A percentile compares a stretch with the other conserved stretches of the same genome.
Evolutionary conservation across 2,113 vertebrate species (phyloP).

Genomic region (Rostratula benghalensis): DNA sequence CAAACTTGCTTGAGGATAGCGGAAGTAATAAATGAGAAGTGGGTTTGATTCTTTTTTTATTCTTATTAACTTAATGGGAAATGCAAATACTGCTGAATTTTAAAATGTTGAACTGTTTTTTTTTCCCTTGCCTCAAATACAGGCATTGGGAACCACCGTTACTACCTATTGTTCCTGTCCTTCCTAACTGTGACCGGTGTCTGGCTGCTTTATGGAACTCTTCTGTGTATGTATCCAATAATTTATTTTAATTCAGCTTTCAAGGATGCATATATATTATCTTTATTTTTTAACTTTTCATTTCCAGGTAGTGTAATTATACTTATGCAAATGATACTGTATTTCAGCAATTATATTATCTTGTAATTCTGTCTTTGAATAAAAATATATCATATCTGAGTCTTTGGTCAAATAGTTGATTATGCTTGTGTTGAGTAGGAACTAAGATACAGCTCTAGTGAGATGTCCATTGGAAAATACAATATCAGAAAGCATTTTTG

Average conservation of each 20-base stretch:
- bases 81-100: neutral
- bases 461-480: neutral
- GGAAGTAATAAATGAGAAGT: neutral
- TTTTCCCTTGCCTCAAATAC: neutral
- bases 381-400: neutral
- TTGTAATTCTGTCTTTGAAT: neutral
- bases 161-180: conserved; percentile 86
- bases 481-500: neutral
- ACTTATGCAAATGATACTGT: neutral
- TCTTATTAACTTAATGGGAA: neutral
- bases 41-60: neutral
- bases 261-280: accelerated
- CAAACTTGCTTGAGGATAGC: neutral
- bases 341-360: neutral
- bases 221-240: conserved; percentile 83
- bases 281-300: neutral
- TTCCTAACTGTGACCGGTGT: conserved; percentile 76
- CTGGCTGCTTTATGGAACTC: conserved; percentile 85
- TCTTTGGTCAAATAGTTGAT: neutral
- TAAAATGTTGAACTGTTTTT: neutral
- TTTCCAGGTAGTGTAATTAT: neutral
- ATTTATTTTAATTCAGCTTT: neutral
- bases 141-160: conserved; percentile 92
- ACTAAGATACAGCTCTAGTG: neutral
- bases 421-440: neutral